Evolutionary conservation across 2,797 vertebrate species (phyloP).

Genomic region (Falco columbarius): DNA sequence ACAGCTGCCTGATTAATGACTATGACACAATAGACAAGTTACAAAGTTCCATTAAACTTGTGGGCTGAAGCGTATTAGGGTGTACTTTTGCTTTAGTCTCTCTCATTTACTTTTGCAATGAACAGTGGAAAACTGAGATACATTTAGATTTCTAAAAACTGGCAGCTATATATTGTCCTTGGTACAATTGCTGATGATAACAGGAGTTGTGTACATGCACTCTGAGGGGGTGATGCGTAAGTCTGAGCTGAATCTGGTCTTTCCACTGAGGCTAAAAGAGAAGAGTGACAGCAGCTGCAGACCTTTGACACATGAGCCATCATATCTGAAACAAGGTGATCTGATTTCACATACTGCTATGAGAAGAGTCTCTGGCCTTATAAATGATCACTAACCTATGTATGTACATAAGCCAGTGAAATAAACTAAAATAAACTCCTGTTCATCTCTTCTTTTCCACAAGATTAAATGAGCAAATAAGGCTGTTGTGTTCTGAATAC

Average conservation of each 20-base stretch:
- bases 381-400: slow-evolving; percentile 41
- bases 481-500: not conserved
- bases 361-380: slow-evolving; percentile 65
- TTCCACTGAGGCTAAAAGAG: slow-evolving; percentile 53
- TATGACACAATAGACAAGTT: slow-evolving; percentile 34
- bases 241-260: slow-evolving; percentile 23
- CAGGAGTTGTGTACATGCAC: not conserved
- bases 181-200: not conserved
- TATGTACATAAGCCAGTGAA: not conserved
- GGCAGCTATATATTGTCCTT: not conserved
- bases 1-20: slow-evolving; percentile 62
- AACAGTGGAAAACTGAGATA: not conserved
- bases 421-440: slow-evolving; percentile 60
- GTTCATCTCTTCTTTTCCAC: not conserved
- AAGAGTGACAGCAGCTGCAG: slow-evolving; percentile 77
- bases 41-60: slow-evolving; percentile 7
- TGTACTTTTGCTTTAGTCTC: not conserved
- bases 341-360: slow-evolving; percentile 66
- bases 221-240: not conserved
- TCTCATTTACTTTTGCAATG: not conserved
- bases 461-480: not conserved
- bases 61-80: not conserved
- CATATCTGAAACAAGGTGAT: slow-evolving; percentile 72
- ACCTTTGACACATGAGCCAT: slow-evolving; percentile 70
- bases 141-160: not conserved